A percentile compares a stretch with the other conserved stretches of the same genome.
Conservation (phyloP, 2,113 vertebrate genomes). For the Rhea pennata region DNA sequence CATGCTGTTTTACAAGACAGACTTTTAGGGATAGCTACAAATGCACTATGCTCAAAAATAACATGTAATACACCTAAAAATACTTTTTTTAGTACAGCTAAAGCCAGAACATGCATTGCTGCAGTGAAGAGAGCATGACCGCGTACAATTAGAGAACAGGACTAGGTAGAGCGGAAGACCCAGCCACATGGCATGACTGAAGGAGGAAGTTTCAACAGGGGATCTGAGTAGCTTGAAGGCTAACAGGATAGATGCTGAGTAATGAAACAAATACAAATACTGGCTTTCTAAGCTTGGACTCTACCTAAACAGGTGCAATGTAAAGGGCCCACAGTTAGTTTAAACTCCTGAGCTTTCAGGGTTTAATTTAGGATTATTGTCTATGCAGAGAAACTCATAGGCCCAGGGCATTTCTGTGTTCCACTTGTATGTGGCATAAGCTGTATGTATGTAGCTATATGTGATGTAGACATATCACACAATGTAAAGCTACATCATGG, state of each 20-base stretch:
- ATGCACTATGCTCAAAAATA: not conserved
- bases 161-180: not conserved
- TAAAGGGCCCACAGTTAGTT: not conserved
- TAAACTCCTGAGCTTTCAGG: not conserved
- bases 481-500: not conserved
- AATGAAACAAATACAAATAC: not conserved
- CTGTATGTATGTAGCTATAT: not conserved
- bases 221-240: not conserved
- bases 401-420: not conserved
- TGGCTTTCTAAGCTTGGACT: not conserved
- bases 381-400: not conserved
- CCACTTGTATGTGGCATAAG: not conserved
- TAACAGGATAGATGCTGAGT: not conserved
- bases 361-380: not conserved
- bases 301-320: not conserved
- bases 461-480: not conserved
- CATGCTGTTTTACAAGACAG: not conserved
- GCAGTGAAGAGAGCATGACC: not conserved
- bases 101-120: not conserved
- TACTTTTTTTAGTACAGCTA: accelerated
- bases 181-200: not conserved
- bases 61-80: not conserved
- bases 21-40: not conserved
- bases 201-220: accelerated
- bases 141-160: not conserved